Conservation (phyloP, 2,113 vertebrate species). For the Otis tarda region DNA sequence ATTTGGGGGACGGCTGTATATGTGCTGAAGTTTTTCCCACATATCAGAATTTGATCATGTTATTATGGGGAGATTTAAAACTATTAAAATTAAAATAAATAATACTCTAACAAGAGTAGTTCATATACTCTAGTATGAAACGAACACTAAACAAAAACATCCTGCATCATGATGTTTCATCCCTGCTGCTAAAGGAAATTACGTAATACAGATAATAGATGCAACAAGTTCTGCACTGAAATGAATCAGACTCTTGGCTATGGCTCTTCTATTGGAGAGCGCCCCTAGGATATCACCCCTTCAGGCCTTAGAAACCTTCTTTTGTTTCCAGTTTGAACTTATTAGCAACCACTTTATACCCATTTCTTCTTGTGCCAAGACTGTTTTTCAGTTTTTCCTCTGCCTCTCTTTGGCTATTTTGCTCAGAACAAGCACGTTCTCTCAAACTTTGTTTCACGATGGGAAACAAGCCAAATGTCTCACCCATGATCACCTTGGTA, state of each 20-base stretch:
- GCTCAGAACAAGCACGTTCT: background rate
- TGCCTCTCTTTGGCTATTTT: background rate
- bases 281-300: background rate
- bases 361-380: background rate
- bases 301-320: background rate
- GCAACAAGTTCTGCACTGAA: background rate
- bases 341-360: background rate
- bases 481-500: background rate
- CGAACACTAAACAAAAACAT: background rate
- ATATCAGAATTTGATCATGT: background rate
- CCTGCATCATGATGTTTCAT: background rate
- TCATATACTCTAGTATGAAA: background rate
- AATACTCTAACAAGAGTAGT: background rate
- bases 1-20: background rate
- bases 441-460: rapidly evolving
- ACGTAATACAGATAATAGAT: background rate
- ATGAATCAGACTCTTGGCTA: background rate
- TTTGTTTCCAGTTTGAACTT: background rate
- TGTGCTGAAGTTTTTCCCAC: background rate
- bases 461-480: background rate
- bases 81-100: background rate
- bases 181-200: conserved; percentile 35
- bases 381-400: background rate
- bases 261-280: background rate
- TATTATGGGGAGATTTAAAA: background rate